Evolutionary conservation across 2,113 vertebrate genomes (phyloP), one percentile per base, ranked within the genome.

Genomic region (Dendrocopos noguchii): DNA sequence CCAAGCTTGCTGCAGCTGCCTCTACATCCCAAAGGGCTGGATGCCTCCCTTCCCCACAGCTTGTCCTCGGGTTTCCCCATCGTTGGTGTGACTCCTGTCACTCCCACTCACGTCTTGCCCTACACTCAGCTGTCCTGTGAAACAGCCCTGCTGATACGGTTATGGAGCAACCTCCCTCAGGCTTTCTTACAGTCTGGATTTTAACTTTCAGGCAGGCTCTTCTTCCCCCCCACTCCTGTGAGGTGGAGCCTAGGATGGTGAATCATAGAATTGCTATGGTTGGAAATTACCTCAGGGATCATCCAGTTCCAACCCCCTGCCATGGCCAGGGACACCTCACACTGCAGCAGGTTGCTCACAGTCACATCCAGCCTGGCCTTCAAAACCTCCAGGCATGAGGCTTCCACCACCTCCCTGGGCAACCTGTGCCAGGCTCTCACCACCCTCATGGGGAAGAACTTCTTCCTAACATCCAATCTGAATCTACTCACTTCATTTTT

Each of bases 161-260:
- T 20, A 4, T 1, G 21, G 31, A 5, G 6, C n/a, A 72, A 3
- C n/a, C 46, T 27, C 72, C 29, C 52, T 27, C 72, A 15, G 68
- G 17, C 33, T 79, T 59, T 50, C 22, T 33, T 11, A 24, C 22
- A 50, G 21, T 3, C 12, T 5, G 2, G 7, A 10, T 31, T 53
- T 66, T 28, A 31, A n/a, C 4, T 13, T 55, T 24, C 17, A 50
- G 39, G 46, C 8, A 22, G 67, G 46, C 8, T 63, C 11, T 56
- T 4, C 9, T 18, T 33, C 44, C 24, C 7, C 4, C 8, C 17
- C 12, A 53, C 0, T 2, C 22, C 22, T 10, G 20, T 0, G 2
- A 28, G 24, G 39, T 53, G 66, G 5, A 53, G 46, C 15, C 0
- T 0, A 9, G 12, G 8, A 22, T 46, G 33, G 17, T 8, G 20